Conservation (phyloP, 1,140 invertebrate genomes). For the Macrostomum lignano region DNA sequence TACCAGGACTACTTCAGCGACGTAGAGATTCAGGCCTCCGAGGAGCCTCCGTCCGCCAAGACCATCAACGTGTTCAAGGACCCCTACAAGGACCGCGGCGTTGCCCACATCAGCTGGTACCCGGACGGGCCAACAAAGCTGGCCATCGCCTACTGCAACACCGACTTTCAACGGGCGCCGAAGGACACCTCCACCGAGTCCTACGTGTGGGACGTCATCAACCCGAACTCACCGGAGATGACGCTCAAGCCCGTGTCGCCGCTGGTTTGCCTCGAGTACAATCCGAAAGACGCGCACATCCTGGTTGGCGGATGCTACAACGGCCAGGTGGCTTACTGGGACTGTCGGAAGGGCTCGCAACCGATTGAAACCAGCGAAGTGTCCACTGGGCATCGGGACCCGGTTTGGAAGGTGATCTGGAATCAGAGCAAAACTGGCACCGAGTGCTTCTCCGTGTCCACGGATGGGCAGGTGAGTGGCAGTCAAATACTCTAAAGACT, state of each 20-base stretch:
- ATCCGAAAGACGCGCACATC: slow-evolving; percentile 56
- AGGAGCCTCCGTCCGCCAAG: slow-evolving; percentile 25
- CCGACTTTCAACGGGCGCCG: slow-evolving; percentile 41
- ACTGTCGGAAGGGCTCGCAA: slow-evolving; percentile 25
- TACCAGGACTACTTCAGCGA: slow-evolving; percentile 60
- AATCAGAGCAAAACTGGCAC: slow-evolving; percentile 28
- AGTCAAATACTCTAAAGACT: too few species aligned
- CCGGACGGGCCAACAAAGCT: slow-evolving; percentile 46
- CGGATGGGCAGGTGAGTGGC: slow-evolving; percentile 53
- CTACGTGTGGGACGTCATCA: slow-evolving; percentile 73
- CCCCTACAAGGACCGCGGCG: slow-evolving; percentile 40
- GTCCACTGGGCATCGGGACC: slow-evolving; percentile 26
- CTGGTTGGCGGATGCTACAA: slow-evolving; percentile 57
- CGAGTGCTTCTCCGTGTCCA: slow-evolving; percentile 53
- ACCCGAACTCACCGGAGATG: slow-evolving; percentile 55
- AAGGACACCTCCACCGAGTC: slow-evolving; percentile 36
- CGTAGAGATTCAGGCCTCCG: slow-evolving; percentile 19
- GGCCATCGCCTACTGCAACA: slow-evolving; percentile 55
- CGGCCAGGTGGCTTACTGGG: slow-evolving; percentile 39
- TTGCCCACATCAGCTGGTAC: slow-evolving; percentile 60
- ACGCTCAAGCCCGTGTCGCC: slow-evolving; percentile 39
- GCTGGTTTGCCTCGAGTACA: slow-evolving; percentile 58
- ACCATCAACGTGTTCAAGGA: slow-evolving; percentile 30
- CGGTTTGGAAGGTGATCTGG: slow-evolving; percentile 26
- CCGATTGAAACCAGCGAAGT: slow-evolving; percentile 25